Conservation (phyloP, 2,797 vertebrate species). For the Manis pentadactyla region DNA sequence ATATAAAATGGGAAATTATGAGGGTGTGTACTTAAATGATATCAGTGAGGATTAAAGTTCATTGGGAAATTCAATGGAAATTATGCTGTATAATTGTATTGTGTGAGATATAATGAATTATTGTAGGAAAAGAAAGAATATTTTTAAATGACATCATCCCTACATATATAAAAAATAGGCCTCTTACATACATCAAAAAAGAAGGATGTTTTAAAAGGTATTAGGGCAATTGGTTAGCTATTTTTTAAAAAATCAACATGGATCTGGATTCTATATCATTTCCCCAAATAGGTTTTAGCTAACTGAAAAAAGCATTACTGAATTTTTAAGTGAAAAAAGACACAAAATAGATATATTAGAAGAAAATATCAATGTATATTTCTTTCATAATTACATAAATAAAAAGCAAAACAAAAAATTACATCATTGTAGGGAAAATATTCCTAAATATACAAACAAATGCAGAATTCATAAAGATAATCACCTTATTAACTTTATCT, state of each 20-base stretch:
- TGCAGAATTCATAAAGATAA: not conserved
- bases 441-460: not conserved
- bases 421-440: not conserved
- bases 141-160: slow-evolving; percentile 31
- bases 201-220: not conserved
- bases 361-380: not conserved
- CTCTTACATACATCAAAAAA: not conserved
- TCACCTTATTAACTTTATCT: not conserved
- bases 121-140: slow-evolving; percentile 5
- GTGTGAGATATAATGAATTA: not conserved
- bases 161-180: not conserved
- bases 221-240: not conserved
- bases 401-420: not conserved
- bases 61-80: slow-evolving; percentile 20
- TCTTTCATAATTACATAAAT: not conserved
- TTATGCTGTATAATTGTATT: not conserved
- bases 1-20: slow-evolving; percentile 48
- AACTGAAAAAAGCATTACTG: not conserved
- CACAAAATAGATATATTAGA: not conserved
- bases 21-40: slow-evolving; percentile 33
- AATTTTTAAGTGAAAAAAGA: not conserved
- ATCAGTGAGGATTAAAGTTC: slow-evolving; percentile 57
- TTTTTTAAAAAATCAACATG: not conserved
- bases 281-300: not conserved
- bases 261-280: not conserved